Conservation (phyloP, 2,113 vertebrate species). For the Tor tambroides region DNA sequence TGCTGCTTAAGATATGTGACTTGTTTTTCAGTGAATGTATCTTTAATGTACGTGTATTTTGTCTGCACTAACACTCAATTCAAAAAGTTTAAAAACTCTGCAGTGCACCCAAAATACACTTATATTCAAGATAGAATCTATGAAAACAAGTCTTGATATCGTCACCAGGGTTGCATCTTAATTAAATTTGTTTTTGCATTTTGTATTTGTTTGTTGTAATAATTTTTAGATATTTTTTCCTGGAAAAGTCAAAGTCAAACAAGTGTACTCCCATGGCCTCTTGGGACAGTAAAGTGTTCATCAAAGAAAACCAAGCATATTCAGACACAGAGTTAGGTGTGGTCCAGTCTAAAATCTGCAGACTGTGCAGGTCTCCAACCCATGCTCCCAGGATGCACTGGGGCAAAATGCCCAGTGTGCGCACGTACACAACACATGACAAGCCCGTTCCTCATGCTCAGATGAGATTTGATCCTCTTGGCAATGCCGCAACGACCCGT, state of each 20-base stretch:
- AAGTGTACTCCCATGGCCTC: neutral
- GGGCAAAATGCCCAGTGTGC: neutral
- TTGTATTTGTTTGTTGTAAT: neutral
- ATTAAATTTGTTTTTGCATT: neutral
- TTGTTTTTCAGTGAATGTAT: neutral
- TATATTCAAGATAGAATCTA: neutral
- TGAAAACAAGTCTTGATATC: neutral
- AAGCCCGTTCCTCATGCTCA: neutral
- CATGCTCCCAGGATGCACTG: slow-evolving; percentile 4
- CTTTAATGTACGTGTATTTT: neutral
- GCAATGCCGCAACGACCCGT: slow-evolving; percentile 21
- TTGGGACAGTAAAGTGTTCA: neutral
- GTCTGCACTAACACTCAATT: neutral
- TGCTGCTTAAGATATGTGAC: neutral
- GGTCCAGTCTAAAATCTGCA: neutral
- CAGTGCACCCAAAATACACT: neutral
- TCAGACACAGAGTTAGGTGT: neutral
- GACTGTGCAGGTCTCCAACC: neutral
- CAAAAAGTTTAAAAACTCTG: neutral
- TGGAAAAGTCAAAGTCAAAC: neutral
- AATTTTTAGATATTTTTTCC: neutral
- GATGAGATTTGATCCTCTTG: slow-evolving; percentile 2
- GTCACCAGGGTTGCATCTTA: neutral
- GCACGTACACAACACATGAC: neutral
- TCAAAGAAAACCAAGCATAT: neutral